A percentile compares a stretch with the other conserved stretches of the same genome.
phyloP scores from a whole-genome alignment of 2,888 invertebrate species.

The Ornithoptera alexandrae region DNA sequence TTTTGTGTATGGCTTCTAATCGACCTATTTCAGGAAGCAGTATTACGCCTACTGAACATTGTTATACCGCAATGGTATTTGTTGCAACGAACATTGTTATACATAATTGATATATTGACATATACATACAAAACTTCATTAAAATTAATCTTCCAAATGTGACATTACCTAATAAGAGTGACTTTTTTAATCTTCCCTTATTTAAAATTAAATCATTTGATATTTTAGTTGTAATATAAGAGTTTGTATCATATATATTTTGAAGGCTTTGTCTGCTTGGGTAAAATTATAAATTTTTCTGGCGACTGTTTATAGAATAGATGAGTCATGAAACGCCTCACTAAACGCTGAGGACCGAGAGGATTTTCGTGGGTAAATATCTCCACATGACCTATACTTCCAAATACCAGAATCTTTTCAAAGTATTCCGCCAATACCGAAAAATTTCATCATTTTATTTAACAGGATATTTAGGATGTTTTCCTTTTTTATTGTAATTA shows the following conservation, averaged over 20 bases:
- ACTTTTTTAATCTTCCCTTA: background rate
- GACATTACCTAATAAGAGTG: background rate
- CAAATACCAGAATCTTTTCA: too few relatives aligned
- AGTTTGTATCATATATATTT: too few relatives aligned
- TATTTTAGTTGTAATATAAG: background rate
- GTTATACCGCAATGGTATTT: constrained; percentile 5
- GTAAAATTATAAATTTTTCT: too few relatives aligned
- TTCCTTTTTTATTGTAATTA: background rate
- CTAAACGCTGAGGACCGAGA: background rate
- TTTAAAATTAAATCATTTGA: background rate
- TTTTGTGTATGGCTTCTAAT: constrained; percentile 19
- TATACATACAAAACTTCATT: background rate
- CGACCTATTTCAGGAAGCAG: constrained; percentile 20
- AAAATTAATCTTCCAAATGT: background rate
- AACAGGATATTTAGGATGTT: background rate
- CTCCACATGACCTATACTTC: background rate
- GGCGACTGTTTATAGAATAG: too few relatives aligned
- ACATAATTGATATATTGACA: background rate
- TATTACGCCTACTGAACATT: constrained; percentile 1
- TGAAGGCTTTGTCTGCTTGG: too few relatives aligned
- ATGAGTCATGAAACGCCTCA: too few relatives aligned
- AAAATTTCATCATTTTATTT: too few relatives aligned
- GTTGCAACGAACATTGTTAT: background rate
- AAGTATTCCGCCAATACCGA: too few relatives aligned
- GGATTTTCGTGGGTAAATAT: background rate